Evolutionary conservation across 2,797 vertebrate genomes (phyloP).

Genomic region (Oceanodroma leucorhoa): DNA sequence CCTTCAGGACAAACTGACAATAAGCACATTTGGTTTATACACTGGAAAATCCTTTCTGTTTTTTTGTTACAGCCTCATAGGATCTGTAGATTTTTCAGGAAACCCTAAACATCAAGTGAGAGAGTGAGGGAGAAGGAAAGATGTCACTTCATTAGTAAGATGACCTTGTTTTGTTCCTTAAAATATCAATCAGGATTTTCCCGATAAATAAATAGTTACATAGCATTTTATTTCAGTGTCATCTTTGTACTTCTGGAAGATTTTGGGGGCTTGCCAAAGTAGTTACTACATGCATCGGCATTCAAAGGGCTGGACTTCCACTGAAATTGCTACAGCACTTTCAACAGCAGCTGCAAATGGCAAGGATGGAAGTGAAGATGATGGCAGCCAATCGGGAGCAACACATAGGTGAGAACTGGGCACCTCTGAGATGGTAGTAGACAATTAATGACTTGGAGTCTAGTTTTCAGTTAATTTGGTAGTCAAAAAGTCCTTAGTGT

Average conservation of each 20-base stretch:
- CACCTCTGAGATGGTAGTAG: neutral
- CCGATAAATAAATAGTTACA: neutral
- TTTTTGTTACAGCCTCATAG: neutral
- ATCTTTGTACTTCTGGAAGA: neutral
- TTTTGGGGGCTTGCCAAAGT: neutral
- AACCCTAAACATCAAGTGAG: neutral
- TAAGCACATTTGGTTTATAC: neutral
- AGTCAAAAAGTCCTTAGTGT: neutral
- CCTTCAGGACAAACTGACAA: neutral
- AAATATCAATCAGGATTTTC: neutral
- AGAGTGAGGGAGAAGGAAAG: neutral
- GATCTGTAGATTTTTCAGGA: neutral
- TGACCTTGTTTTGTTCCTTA: neutral
- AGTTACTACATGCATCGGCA: fast-evolving
- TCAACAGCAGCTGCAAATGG: neutral
- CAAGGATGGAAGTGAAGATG: neutral
- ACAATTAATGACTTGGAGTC: fast-evolving
- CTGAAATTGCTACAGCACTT: neutral
- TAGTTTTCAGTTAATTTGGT: neutral
- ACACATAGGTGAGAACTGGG: neutral
- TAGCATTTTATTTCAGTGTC: neutral
- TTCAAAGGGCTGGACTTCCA: neutral
- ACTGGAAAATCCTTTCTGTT: neutral
- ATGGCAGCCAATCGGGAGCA: neutral
- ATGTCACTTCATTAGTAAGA: neutral